phyloP scores from a whole-genome alignment of 2,888 invertebrate species.

The Aporophyla nigra region DNA sequence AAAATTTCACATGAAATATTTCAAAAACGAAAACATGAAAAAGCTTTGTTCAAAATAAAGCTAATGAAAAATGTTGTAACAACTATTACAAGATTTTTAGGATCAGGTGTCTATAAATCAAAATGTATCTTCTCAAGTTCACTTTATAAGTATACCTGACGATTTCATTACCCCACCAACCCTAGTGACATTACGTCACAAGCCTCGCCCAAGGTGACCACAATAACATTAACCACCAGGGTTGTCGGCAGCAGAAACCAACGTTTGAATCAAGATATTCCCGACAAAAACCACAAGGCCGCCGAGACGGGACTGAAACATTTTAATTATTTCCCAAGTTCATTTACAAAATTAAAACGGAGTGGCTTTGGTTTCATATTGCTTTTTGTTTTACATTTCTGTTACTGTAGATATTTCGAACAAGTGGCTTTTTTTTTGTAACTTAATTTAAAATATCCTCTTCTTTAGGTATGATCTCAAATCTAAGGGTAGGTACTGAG shows the following conservation, averaged over 20 bases:
- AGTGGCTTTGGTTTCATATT: slow-evolving; percentile 32
- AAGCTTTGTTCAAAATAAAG: too few species aligned
- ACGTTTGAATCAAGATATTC: slow-evolving; percentile 37
- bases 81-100: too few species aligned
- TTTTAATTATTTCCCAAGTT: slow-evolving; percentile 61
- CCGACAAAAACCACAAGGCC: slow-evolving; percentile 36
- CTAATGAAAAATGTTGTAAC: too few species aligned
- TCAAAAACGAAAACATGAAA: too few species aligned
- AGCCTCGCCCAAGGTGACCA: slow-evolving; percentile 12
- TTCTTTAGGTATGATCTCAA: neutral
- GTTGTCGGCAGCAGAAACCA: slow-evolving; percentile 41
- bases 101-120: too few species aligned
- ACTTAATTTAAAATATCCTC: slow-evolving; percentile 8
- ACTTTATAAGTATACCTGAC: too few species aligned
- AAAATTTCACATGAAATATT: too few species aligned
- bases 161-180: neutral
- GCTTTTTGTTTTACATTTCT: slow-evolving; percentile 31
- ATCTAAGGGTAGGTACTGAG: neutral
- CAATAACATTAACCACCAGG: slow-evolving; percentile 31
- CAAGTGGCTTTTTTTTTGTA: neutral
- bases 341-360: slow-evolving; percentile 55
- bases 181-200: slow-evolving; percentile 23
- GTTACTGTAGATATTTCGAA: slow-evolving; percentile 2
- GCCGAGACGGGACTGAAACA: slow-evolving; percentile 31
- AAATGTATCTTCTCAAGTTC: too few species aligned